Percentiles rank a stretch among this genome's conserved stretches.
phyloP scores from a whole-genome alignment of 2,888 invertebrate species.

The Eristalis arbustorum region DNA sequence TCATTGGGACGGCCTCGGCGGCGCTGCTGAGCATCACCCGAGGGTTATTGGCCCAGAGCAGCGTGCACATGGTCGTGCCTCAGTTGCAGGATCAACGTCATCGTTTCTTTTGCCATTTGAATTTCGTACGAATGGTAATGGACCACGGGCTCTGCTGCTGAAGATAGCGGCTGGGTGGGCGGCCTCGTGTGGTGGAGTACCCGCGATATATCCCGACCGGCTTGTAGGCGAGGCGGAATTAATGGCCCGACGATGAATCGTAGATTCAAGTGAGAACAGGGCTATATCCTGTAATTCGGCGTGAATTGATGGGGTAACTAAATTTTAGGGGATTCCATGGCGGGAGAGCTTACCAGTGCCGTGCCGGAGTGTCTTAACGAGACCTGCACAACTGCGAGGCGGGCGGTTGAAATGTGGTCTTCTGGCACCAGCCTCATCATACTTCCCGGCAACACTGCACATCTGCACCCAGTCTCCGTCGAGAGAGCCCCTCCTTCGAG shows the following conservation, averaged over 20 bases:
- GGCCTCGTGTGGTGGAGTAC: not conserved
- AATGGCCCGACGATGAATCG: constrained; percentile 7
- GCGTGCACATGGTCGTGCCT: not conserved
- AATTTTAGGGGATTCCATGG: not conserved
- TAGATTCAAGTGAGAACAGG: constrained; percentile 21
- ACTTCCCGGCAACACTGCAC: too few relatives aligned
- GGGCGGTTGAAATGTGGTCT: not conserved
- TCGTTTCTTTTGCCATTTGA: not conserved
- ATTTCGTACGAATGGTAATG: not conserved
- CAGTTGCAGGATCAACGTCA: constrained; percentile 1
- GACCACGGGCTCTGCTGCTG: not conserved
- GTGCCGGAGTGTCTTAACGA: not conserved
- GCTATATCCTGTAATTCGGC: constrained; percentile 23
- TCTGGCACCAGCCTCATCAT: too few relatives aligned
- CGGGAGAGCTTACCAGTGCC: not conserved
- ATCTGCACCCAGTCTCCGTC: too few relatives aligned
- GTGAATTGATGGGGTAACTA: constrained; percentile 17
- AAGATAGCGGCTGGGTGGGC: not conserved
- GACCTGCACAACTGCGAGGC: not conserved
- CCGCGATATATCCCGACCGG: not conserved
- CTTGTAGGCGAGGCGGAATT: constrained; percentile 5
- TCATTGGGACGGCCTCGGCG: not conserved
- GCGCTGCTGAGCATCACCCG: not conserved
- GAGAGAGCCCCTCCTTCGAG: too few relatives aligned
- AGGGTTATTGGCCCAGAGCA: constrained; percentile 11